Percentiles rank a stretch among this genome's conserved stretches.
phyloP scores from a whole-genome alignment of 1,140 invertebrate genomes.

The Hyposmocoma kahamanoa region DNA sequence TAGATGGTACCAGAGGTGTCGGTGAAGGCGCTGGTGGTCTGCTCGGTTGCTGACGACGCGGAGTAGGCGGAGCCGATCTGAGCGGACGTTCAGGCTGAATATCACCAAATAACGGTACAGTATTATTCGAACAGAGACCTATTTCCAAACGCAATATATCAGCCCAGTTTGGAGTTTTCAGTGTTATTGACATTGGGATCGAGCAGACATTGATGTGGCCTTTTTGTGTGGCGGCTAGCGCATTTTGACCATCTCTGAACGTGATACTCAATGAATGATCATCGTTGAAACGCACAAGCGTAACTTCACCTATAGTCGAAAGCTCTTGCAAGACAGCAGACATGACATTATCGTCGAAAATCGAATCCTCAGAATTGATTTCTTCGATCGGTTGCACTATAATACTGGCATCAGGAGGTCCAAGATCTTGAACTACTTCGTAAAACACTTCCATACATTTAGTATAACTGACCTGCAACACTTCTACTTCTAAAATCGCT shows the following conservation, averaged over 20 bases:
- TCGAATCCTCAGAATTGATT: conserved; percentile 64
- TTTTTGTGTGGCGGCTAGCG: conserved; percentile 80
- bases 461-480: conserved; percentile 83
- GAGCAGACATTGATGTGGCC: conserved; percentile 77
- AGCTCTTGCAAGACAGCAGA: conserved; percentile 82
- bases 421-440: conserved; percentile 89
- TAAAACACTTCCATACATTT: conserved; percentile 85
- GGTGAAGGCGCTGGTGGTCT: conserved; percentile 75
- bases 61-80: conserved; percentile 68
- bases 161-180: conserved; percentile 91
- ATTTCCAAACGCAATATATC: conserved; percentile 87
- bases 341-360: conserved; percentile 82
- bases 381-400: conserved; percentile 80
- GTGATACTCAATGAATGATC: conserved; percentile 92
- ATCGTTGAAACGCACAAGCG: conserved; percentile 91
- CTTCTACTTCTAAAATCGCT: conserved; percentile 91
- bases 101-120: conserved; percentile 80
- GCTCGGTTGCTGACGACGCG: conserved; percentile 54
- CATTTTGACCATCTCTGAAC: conserved; percentile 89
- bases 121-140: conserved; percentile 87
- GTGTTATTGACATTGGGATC: conserved; percentile 79
- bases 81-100: conserved; percentile 45
- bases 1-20: conserved; percentile 74
- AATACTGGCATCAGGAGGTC: conserved; percentile 96
- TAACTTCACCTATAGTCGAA: conserved; percentile 87